These are phyloP conservation scores for Sinosuthora webbiana DNA, from an alignment of 2,113 vertebrate species.

Conservation along the genomic window DNA sequence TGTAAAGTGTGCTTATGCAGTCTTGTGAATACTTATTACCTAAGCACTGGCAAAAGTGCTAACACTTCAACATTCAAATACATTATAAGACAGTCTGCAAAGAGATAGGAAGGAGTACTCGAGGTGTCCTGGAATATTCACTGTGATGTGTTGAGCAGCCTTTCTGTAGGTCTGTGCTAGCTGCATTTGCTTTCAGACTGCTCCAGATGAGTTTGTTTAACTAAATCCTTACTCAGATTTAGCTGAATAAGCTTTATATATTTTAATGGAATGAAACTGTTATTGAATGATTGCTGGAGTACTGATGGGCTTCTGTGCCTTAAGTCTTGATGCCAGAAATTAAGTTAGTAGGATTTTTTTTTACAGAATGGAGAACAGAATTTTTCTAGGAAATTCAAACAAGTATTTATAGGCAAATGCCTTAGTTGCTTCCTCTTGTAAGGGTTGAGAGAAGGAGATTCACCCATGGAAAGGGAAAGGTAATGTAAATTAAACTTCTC, in stretches of 20 bases:
- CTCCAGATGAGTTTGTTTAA: not conserved
- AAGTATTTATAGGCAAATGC: not conserved
- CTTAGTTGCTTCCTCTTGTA: rapidly evolving
- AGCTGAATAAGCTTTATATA: not conserved
- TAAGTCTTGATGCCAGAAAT: not conserved
- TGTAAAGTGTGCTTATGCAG: not conserved
- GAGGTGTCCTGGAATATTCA: not conserved
- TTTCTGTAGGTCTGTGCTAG: not conserved
- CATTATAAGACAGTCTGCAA: not conserved
- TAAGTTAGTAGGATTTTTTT: not conserved
- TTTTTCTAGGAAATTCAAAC: not conserved
- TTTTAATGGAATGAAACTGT: not conserved
- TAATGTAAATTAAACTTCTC: not conserved
- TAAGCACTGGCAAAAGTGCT: not conserved
- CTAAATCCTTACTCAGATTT: not conserved
- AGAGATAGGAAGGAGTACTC: not conserved
- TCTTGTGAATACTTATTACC: not conserved
- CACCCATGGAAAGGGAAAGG: not conserved
- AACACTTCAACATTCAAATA: not conserved
- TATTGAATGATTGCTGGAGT: not conserved
- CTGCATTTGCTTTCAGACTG: not conserved
- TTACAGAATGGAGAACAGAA: not conserved
- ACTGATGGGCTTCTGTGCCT: not conserved
- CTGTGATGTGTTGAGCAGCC: not conserved
- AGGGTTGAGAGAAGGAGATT: not conserved